Evolutionary conservation across 2,113 vertebrate genomes (phyloP).

Genomic region (Ophthalmolycus amberensis): DNA sequence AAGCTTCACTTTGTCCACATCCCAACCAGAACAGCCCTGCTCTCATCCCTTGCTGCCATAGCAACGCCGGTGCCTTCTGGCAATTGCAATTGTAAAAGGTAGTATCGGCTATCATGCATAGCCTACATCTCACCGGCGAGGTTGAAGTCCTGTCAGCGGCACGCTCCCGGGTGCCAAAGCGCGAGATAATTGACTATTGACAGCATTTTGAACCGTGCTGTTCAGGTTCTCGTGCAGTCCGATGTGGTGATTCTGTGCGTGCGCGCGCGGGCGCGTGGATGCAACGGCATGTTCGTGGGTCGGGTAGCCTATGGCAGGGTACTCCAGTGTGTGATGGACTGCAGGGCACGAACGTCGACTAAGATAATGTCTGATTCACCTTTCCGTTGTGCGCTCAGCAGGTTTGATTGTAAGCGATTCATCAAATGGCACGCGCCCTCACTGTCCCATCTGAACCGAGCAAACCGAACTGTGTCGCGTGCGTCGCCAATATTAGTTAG

Average conservation of each 20-base stretch:
- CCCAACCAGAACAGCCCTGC: slow-evolving; percentile 78
- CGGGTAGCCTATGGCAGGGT: slow-evolving; percentile 43
- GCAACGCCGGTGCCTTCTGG: slow-evolving; percentile 85
- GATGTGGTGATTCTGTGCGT: slow-evolving; percentile 32
- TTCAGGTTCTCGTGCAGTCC: slow-evolving; percentile 32
- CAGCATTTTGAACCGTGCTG: slow-evolving; percentile 41
- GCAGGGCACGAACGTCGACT: slow-evolving; percentile 23
- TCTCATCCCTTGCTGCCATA: slow-evolving; percentile 84
- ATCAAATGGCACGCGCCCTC: slow-evolving; percentile 42
- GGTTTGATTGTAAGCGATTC: slow-evolving; percentile 37
- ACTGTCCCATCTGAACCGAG: slow-evolving; percentile 65
- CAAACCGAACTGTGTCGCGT: slow-evolving; percentile 8
- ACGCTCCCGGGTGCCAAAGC: slow-evolving; percentile 24
- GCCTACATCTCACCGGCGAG: slow-evolving; percentile 51
- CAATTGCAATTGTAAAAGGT: slow-evolving; percentile 73
- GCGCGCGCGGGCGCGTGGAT: slow-evolving; percentile 50
- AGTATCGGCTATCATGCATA: slow-evolving; percentile 60
- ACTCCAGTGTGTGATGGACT: slow-evolving; percentile 19
- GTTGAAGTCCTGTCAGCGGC: slow-evolving; percentile 73
- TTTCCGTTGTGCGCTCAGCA: slow-evolving; percentile 16
- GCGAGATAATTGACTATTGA: slow-evolving; percentile 50
- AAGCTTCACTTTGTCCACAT: slow-evolving; percentile 79
- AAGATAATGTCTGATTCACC: slow-evolving; percentile 9
- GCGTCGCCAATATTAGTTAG: neutral
- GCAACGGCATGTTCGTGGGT: slow-evolving; percentile 70